Evolutionary conservation across 2,113 vertebrate species (phyloP).

Genomic region (Smithornis capensis): DNA sequence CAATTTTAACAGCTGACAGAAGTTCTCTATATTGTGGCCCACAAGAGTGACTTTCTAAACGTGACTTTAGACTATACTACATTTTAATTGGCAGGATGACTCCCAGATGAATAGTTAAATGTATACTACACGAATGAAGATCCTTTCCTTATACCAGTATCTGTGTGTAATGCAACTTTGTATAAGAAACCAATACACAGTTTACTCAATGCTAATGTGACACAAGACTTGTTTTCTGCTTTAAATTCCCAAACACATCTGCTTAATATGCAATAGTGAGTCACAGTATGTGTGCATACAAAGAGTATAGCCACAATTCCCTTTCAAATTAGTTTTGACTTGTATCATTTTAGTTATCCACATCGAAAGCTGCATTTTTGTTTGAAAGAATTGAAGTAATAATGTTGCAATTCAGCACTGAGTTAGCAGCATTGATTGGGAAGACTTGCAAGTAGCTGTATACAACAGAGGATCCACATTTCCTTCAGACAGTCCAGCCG

Average conservation of each 20-base stretch:
- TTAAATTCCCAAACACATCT: neutral
- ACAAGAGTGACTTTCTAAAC: neutral
- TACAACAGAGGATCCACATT: neutral
- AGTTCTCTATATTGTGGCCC: neutral
- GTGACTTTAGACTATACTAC: neutral
- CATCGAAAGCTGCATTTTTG: neutral
- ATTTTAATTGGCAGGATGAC: neutral
- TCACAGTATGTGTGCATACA: neutral
- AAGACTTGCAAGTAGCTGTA: neutral
- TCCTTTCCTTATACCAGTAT: neutral
- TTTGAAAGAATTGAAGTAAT: neutral
- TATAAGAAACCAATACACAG: neutral
- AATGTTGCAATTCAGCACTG: neutral
- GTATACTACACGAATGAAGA: rapidly evolving
- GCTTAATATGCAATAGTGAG: neutral
- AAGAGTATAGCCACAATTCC: neutral
- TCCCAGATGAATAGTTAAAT: neutral
- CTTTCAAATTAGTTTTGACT: neutral
- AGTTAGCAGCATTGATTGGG: neutral
- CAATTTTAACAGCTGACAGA: neutral
- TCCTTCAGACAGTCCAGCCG: neutral
- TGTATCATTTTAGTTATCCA: neutral
- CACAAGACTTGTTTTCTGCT: neutral
- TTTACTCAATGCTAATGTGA: neutral
- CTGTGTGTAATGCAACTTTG: neutral